These are phyloP conservation scores for Todiramphus saurophagus DNA, from an alignment of 2,113 vertebrate species.

Conservation along the genomic window DNA sequence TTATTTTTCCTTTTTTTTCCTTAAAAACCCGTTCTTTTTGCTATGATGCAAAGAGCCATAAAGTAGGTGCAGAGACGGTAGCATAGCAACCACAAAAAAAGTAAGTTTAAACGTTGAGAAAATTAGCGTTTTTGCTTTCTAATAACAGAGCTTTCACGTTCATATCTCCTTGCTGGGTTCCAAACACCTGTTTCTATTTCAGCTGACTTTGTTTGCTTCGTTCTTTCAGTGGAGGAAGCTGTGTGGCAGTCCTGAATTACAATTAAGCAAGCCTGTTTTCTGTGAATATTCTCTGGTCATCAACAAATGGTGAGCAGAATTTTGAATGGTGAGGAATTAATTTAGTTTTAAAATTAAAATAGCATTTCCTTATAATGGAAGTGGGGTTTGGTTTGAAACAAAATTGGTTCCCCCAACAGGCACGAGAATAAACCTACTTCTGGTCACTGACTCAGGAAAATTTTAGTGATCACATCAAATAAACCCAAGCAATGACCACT, in stretches of 20 bases:
- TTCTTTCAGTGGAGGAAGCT: neutral
- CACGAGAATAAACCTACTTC: neutral
- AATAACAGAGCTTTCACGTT: constrained; percentile 42
- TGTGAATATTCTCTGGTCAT: neutral
- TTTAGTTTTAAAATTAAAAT: neutral
- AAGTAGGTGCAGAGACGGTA: neutral
- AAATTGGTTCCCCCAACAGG: neutral
- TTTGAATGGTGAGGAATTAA: neutral
- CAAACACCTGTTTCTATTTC: constrained; percentile 40
- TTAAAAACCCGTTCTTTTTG: neutral
- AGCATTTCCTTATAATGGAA: neutral
- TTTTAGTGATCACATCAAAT: neutral
- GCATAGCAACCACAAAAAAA: constrained; percentile 46
- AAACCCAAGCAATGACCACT: neutral
- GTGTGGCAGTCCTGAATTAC: neutral
- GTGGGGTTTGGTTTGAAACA: neutral
- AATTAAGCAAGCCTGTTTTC: neutral
- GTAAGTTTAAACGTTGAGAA: constrained; percentile 48
- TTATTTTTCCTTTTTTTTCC: neutral
- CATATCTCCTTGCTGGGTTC: constrained; percentile 17
- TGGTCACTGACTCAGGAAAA: neutral
- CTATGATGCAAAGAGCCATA: neutral
- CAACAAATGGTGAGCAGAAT: neutral
- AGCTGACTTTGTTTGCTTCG: neutral
- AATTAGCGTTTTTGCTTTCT: constrained; percentile 46